phyloP scores from a whole-genome alignment of 2,888 invertebrate species.

The Diarsia mendica region DNA sequence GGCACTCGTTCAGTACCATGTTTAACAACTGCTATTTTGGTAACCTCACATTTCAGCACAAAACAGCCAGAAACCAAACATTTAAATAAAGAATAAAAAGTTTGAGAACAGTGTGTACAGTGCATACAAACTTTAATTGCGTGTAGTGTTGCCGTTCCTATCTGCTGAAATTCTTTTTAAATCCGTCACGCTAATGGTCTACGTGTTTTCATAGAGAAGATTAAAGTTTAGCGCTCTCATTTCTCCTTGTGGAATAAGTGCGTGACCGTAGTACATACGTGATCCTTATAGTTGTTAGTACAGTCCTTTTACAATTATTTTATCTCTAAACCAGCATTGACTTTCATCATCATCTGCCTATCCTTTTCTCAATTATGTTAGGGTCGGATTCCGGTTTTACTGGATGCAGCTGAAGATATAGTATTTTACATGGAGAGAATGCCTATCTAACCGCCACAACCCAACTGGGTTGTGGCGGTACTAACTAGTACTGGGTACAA shows the following conservation, averaged over 20 bases:
- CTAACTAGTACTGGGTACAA: too few species aligned
- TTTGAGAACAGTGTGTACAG: constrained; percentile 11
- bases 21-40: constrained; percentile 51
- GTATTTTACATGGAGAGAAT: too few species aligned
- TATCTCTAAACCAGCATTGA: neutral
- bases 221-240: constrained; percentile 28
- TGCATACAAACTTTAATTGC: constrained; percentile 28
- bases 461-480: too few species aligned
- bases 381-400: too few species aligned
- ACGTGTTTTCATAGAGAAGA: constrained; percentile 36
- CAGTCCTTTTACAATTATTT: neutral
- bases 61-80: constrained; percentile 21
- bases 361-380: too few species aligned
- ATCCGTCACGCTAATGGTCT: constrained; percentile 18
- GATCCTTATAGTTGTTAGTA: constrained; percentile 15
- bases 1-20: constrained; percentile 58
- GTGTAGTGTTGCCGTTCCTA: constrained; percentile 30
- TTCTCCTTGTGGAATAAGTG: constrained; percentile 29
- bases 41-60: constrained; percentile 23
- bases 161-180: constrained; percentile 35
- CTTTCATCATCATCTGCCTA: too few species aligned
- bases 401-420: too few species aligned
- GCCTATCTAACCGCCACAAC: too few species aligned
- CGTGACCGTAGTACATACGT: constrained; percentile 32
- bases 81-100: constrained; percentile 32